Evolutionary conservation across 1,140 invertebrate genomes (phyloP).

Genomic region (Odontomachus brunneus): DNA sequence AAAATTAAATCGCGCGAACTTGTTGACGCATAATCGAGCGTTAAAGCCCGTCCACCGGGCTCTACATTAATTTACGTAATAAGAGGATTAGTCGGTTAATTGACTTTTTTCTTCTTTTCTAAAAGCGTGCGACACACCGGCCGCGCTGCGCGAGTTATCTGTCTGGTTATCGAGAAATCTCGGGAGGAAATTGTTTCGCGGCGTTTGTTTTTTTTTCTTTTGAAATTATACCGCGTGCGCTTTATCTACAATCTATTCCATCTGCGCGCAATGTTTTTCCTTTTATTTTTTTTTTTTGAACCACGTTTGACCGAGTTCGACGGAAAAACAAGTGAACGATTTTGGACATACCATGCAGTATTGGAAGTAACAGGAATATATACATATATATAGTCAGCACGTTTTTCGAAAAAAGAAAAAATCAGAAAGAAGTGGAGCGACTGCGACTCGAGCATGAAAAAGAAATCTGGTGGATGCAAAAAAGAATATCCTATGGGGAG

Average conservation of each 20-base stretch:
- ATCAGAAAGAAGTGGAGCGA: no score
- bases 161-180: background rate
- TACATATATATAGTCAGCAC: no score
- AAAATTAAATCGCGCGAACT: slow-evolving; percentile 34
- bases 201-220: background rate
- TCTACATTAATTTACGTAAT: slow-evolving; percentile 44
- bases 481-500: background rate
- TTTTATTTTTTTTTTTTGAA: no score
- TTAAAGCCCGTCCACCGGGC: slow-evolving; percentile 28
- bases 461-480: background rate
- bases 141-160: background rate
- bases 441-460: no score
- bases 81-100: slow-evolving; percentile 51
- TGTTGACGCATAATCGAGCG: slow-evolving; percentile 47
- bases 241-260: no score
- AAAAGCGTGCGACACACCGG: background rate
- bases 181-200: background rate
- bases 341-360: background rate
- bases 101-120: slow-evolving; percentile 7
- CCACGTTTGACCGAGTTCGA: no score
- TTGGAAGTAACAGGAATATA: background rate
- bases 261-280: no score
- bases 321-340: no score
- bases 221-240: no score
- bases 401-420: no score